Conservation (phyloP, 2,888 invertebrate species). For the Mesoligia furuncula region DNA sequence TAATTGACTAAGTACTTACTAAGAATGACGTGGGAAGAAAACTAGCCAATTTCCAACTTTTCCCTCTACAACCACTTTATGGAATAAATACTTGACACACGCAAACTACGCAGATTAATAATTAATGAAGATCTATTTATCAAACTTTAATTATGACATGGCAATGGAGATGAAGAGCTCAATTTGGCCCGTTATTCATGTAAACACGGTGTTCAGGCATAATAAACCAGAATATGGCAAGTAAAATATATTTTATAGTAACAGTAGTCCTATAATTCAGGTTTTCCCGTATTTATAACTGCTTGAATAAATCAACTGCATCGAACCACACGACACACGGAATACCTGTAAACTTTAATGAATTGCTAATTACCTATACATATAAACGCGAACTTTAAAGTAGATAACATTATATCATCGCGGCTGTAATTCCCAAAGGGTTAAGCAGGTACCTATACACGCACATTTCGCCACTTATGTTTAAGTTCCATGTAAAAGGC, state of each 20-base stretch:
- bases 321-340: conserved; percentile 23
- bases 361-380: conserved; percentile 26
- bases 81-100: conserved; percentile 25
- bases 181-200: conserved; percentile 34
- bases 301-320: conserved; percentile 30
- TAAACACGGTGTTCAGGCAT: conserved; percentile 36
- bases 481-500: not conserved
- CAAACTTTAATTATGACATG: conserved; percentile 51
- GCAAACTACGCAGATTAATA: conserved; percentile 29
- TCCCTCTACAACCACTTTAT: conserved; percentile 5
- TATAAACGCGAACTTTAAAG: conserved; percentile 6
- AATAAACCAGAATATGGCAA: conserved; percentile 47
- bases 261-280: conserved; percentile 28
- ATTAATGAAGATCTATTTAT: conserved; percentile 37
- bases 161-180: conserved; percentile 41
- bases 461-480: not conserved
- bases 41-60: not conserved
- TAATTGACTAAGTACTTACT: conserved; percentile 1
- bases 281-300: conserved; percentile 27
- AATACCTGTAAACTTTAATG: conserved; percentile 31
- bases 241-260: conserved; percentile 28
- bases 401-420: not conserved
- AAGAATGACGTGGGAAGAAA: not conserved
- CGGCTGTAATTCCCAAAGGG: not conserved
- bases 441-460: not conserved